These are phyloP conservation scores for Gulo gulo DNA, from an alignment of 2,113 vertebrate species.

Conservation along the genomic window DNA sequence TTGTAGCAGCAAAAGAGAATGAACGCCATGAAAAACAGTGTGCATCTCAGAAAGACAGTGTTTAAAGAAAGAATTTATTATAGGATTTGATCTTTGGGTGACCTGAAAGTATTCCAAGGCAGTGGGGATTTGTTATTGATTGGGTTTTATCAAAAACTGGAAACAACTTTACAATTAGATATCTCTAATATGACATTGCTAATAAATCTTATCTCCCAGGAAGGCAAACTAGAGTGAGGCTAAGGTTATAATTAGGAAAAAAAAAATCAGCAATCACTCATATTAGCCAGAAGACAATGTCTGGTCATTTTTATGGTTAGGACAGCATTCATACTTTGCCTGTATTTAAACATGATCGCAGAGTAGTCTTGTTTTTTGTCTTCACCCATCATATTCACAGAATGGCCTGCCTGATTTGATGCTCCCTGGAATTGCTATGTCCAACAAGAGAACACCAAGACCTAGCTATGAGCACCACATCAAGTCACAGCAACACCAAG, in stretches of 20 bases:
- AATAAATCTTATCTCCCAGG: not conserved
- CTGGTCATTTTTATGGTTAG: not conserved
- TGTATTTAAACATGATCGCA: not conserved
- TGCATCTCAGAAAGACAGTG: not conserved
- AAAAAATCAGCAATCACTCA: not conserved
- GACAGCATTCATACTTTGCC: not conserved
- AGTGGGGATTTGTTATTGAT: not conserved
- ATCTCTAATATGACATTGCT: not conserved
- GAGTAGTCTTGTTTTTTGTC: not conserved
- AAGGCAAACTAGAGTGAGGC: not conserved
- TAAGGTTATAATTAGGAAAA: not conserved
- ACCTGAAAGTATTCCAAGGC: not conserved
- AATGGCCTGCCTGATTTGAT: not conserved
- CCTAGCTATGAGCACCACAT: not conserved
- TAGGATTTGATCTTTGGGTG: not conserved
- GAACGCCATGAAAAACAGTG: not conserved
- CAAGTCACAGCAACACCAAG: not conserved
- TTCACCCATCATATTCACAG: not conserved
- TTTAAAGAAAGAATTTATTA: not conserved
- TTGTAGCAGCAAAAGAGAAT: not conserved
- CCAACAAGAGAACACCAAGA: not conserved
- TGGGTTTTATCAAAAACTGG: not conserved
- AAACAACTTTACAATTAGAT: not conserved
- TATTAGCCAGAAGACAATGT: not conserved
- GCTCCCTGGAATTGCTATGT: not conserved